These are phyloP conservation scores for Sphaerophoria rueppellii DNA, from an alignment of 2,888 invertebrate genomes.

Conservation along the genomic window DNA sequence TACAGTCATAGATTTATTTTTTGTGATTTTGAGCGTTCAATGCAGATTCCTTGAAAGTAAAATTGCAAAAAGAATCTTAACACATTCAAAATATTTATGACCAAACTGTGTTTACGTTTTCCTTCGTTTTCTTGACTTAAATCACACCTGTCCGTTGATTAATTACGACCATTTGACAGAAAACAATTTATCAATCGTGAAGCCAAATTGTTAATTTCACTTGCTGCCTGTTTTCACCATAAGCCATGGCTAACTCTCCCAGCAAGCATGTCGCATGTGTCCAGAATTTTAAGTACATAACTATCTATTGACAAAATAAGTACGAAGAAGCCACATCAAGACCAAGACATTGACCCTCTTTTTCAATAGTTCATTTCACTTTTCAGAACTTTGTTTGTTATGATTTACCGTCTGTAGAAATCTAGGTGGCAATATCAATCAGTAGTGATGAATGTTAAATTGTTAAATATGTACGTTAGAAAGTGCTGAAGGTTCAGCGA, in stretches of 20 bases:
- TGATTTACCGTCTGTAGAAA: constrained; percentile 14
- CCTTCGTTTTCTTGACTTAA: too few species aligned
- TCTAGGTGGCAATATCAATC: constrained; percentile 29
- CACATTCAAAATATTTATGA: too few species aligned
- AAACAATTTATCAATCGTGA: not conserved
- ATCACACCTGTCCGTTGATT: too few species aligned
- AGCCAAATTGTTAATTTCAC: constrained; percentile 21
- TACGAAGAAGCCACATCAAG: too few species aligned
- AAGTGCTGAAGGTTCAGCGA: too few species aligned
- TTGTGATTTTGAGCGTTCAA: too few species aligned
- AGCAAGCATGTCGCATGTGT: constrained; percentile 1
- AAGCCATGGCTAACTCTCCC: not conserved
- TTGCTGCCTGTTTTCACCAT: constrained; percentile 23
- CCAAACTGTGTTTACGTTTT: too few species aligned
- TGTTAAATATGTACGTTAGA: constrained; percentile 60
- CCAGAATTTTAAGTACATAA: constrained; percentile 37
- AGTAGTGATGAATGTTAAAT: constrained; percentile 15
- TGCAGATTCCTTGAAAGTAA: too few species aligned
- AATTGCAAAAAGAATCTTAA: too few species aligned
- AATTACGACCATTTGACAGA: not conserved
- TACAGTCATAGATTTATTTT: too few species aligned
- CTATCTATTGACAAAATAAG: constrained; percentile 21
- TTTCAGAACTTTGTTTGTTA: constrained; percentile 12
- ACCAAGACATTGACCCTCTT: constrained; percentile 32
- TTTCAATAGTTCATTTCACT: constrained; percentile 31